Evolutionary conservation across 2,888 invertebrate species (phyloP).

Genomic region (Miltochrista miniata): DNA sequence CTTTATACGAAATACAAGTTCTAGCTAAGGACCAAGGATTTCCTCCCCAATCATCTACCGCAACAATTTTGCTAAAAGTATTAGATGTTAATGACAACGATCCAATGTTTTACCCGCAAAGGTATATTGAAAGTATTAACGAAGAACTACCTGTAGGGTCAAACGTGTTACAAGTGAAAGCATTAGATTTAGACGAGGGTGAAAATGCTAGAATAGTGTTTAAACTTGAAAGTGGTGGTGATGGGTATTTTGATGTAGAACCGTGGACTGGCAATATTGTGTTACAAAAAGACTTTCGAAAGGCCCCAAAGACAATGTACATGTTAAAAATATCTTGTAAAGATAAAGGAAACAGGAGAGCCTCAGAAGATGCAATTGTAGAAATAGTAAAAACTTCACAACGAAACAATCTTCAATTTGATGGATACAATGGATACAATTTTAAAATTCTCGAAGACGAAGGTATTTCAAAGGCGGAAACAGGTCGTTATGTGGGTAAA

Average conservation of each 20-base stretch:
- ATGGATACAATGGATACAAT: conserved; percentile 89
- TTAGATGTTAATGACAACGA: conserved; percentile 96
- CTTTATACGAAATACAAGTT: conserved; percentile 91
- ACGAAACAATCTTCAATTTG: conserved; percentile 89
- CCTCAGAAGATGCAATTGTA: conserved; percentile 89
- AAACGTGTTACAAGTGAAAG: conserved; percentile 89
- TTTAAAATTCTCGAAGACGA: conserved; percentile 94
- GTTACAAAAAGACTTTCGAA: conserved; percentile 86
- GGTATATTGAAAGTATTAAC: conserved; percentile 91
- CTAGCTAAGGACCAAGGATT: conserved; percentile 96
- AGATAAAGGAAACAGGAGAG: conserved; percentile 90
- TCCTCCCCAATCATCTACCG: conserved; percentile 95
- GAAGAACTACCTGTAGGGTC: conserved; percentile 87
- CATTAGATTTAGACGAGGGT: conserved; percentile 94
- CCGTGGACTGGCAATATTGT: conserved; percentile 90
- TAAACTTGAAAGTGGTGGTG: conserved; percentile 90
- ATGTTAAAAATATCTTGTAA: conserved; percentile 90
- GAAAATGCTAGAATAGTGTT: conserved; percentile 93
- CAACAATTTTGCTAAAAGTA: conserved; percentile 91
- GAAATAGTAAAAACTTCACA: conserved; percentile 91
- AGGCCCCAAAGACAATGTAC: conserved; percentile 87
- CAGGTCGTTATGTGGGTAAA: conserved; percentile 90
- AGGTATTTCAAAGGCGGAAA: conserved; percentile 83
- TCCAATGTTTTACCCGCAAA: conserved; percentile 95
- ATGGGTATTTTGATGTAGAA: conserved; percentile 91